Evolutionary conservation across 1,140 invertebrate species (phyloP).

Genomic region (Dreissena rostriformis): DNA sequence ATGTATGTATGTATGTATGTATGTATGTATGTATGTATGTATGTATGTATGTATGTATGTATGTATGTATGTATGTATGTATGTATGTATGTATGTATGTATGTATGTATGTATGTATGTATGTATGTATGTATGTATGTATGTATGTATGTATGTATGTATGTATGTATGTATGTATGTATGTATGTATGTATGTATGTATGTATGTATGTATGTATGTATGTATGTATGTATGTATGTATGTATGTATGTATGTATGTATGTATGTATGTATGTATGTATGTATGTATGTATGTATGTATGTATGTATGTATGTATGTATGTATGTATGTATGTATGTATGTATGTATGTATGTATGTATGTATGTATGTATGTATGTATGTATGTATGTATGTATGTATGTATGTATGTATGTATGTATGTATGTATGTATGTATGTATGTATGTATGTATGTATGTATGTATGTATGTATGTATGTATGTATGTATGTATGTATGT

Average conservation of each 20-base stretch:
- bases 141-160: conserved; percentile 26
- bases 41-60: too few relatives aligned
- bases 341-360: conserved; percentile 4
- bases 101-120: conserved; percentile 34
- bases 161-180: conserved; percentile 30
- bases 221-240: conserved; percentile 23
- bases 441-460: conserved; percentile 1
- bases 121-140: conserved; percentile 26
- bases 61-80: too few relatives aligned
- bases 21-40: too few relatives aligned
- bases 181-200: conserved; percentile 34
- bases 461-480: background rate
- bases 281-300: background rate
- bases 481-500: background rate
- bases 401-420: background rate
- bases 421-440: background rate
- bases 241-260: conserved; percentile 26
- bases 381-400: background rate
- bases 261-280: conserved; percentile 9
- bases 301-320: background rate
- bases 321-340: conserved; percentile 7
- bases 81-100: background rate
- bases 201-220: conserved; percentile 34
- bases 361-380: background rate
- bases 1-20: too few relatives aligned